Conservation (phyloP, 2,888 invertebrate species). For the Erannis defoliaria region DNA sequence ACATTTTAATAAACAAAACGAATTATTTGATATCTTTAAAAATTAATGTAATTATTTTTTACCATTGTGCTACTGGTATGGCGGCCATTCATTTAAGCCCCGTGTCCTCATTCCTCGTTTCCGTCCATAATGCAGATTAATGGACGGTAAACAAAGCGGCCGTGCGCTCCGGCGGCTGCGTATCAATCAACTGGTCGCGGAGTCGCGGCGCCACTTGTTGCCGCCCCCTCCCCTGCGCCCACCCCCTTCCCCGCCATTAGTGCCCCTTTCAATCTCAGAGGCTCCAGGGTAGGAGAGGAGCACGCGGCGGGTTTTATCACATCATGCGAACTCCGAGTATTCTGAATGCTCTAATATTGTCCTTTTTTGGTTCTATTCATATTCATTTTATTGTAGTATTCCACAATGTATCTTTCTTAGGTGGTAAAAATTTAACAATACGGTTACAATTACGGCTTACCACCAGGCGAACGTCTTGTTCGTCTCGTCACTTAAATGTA, state of each 20-base stretch:
- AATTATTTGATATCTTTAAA: no score
- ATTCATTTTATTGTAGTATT: no score
- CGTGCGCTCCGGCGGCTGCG: slow-evolving; percentile 10
- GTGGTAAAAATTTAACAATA: no score
- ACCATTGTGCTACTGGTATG: not conserved
- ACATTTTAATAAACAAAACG: no score
- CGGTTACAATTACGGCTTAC: no score
- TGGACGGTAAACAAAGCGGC: slow-evolving; percentile 11
- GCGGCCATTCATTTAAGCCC: not conserved
- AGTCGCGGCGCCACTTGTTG: slow-evolving; percentile 77
- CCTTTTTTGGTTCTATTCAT: not conserved
- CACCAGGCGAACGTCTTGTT: no score
- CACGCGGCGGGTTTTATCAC: slow-evolving; percentile 6
- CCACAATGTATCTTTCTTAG: no score
- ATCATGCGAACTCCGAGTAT: no score
- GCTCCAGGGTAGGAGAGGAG: slow-evolving; percentile 7
- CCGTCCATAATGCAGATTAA: slow-evolving; percentile 26
- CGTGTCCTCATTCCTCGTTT: not conserved
- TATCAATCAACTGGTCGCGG: slow-evolving; percentile 44
- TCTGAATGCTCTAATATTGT: not conserved
- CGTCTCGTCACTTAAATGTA: no score
- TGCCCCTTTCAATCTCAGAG: slow-evolving; percentile 14
- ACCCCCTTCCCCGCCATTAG: slow-evolving; percentile 1
- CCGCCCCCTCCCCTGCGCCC: slow-evolving; percentile 40
- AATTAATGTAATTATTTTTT: not conserved